These are phyloP conservation scores for Lepas anatifera DNA, from an alignment of 2,888 invertebrate genomes.

Conservation along the genomic window DNA sequence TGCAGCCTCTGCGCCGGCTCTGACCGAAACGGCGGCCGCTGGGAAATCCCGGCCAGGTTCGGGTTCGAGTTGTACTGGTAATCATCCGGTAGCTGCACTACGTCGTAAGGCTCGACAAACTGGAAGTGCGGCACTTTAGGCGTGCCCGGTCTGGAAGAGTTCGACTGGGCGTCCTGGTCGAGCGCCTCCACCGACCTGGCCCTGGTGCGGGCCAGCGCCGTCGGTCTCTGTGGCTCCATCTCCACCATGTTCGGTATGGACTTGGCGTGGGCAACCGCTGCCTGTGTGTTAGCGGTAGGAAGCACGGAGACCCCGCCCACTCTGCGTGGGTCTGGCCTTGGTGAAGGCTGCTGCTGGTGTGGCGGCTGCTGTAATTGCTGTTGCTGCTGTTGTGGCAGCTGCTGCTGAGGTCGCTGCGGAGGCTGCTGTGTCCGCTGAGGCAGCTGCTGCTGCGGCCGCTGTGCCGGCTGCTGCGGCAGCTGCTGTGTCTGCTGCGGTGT, in stretches of 20 bases:
- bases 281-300: background rate
- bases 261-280: background rate
- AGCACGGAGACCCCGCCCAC: background rate
- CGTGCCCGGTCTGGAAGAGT: background rate
- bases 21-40: background rate
- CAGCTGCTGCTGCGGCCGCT: background rate
- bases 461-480: background rate
- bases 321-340: background rate
- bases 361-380: background rate
- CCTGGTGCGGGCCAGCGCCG: background rate
- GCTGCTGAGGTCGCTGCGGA: too few species aligned
- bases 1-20: background rate
- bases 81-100: background rate
- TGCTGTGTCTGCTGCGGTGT: background rate
- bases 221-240: background rate
- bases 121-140: background rate
- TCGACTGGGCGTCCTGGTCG: background rate
- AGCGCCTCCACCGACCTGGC: background rate
- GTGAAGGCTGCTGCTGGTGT: too few species aligned
- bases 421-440: background rate
- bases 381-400: background rate
- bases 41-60: background rate
- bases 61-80: constrained; percentile 7
- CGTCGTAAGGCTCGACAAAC: constrained; percentile 6
- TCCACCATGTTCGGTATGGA: background rate